phyloP scores from a whole-genome alignment of 1,140 invertebrate genomes.

The Drosophila orosa region DNA sequence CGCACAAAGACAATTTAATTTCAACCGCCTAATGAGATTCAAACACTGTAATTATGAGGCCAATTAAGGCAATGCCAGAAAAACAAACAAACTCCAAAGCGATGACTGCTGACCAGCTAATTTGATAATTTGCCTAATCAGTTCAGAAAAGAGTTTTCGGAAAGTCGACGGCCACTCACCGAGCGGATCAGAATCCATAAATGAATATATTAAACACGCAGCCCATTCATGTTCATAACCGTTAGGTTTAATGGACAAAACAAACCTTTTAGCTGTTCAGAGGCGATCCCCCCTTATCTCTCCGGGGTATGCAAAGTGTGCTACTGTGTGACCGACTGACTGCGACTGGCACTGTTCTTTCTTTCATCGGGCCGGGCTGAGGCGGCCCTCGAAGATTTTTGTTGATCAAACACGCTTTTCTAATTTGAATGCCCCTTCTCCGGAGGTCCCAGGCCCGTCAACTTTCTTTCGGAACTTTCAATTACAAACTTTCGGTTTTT shows the following conservation, averaged over 20 bases:
- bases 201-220: slow-evolving; percentile 65
- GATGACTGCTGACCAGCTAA: slow-evolving; percentile 40
- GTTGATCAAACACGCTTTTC: slow-evolving; percentile 55
- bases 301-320: slow-evolving; percentile 52
- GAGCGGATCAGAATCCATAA: slow-evolving; percentile 43
- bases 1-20: slow-evolving; percentile 19
- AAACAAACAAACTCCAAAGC: slow-evolving; percentile 40
- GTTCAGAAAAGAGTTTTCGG: slow-evolving; percentile 36
- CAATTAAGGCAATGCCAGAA: slow-evolving; percentile 37
- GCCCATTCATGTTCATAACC: slow-evolving; percentile 57
- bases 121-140: slow-evolving; percentile 72
- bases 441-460: slow-evolving; percentile 37
- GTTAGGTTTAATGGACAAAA: slow-evolving; percentile 69
- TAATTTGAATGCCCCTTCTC: slow-evolving; percentile 57
- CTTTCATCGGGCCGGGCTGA: slow-evolving; percentile 25
- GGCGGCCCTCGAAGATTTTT: slow-evolving; percentile 30
- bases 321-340: slow-evolving; percentile 64
- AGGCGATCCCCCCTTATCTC: slow-evolving; percentile 25
- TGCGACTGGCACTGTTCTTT: slow-evolving; percentile 4
- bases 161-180: slow-evolving; percentile 20
- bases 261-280: slow-evolving; percentile 49
- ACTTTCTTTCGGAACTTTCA: slow-evolving; percentile 77
- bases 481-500: slow-evolving; percentile 77
- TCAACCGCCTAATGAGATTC: slow-evolving; percentile 28
- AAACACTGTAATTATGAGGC: slow-evolving; percentile 45